phyloP scores from a whole-genome alignment of 2,797 vertebrate genomes.

The Capromys pilorides region DNA sequence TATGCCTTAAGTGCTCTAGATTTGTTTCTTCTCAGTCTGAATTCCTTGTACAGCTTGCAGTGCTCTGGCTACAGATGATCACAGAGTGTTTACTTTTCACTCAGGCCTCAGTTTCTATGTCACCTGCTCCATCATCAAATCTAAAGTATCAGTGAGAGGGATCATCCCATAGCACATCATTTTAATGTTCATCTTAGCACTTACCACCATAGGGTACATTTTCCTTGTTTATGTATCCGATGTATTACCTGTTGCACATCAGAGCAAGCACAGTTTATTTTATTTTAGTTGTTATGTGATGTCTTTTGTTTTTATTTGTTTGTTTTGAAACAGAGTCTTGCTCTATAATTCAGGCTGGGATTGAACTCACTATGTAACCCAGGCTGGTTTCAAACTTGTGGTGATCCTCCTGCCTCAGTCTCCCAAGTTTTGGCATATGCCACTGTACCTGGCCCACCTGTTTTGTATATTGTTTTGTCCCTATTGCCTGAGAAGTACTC shows the following conservation, averaged over 20 bases:
- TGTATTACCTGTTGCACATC: neutral
- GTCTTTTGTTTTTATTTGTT: neutral
- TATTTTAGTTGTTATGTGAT: neutral
- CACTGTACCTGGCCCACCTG: neutral
- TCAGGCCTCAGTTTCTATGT: neutral
- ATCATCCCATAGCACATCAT: neutral
- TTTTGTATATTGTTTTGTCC: neutral
- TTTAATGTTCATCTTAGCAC: constrained; percentile 3
- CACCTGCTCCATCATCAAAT: neutral
- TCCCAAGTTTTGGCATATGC: neutral
- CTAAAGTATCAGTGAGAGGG: neutral
- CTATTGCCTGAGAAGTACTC: neutral
- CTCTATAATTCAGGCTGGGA: neutral
- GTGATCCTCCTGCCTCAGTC: neutral
- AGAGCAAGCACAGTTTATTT: neutral
- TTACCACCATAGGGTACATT: neutral
- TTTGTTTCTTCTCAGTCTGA: constrained; percentile 26
- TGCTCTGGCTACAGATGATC: neutral
- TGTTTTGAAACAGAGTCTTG: neutral
- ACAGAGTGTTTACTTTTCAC: constrained; percentile 2
- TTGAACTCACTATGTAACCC: neutral
- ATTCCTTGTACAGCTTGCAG: neutral
- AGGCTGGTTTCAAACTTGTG: neutral
- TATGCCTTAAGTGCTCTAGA: neutral
- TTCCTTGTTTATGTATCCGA: constrained; percentile 13